A percentile compares a stretch with the other conserved stretches of the same genome.
Evolutionary conservation across 2,888 invertebrate genomes (phyloP).

Genomic region (Cephus nigrinus): DNA sequence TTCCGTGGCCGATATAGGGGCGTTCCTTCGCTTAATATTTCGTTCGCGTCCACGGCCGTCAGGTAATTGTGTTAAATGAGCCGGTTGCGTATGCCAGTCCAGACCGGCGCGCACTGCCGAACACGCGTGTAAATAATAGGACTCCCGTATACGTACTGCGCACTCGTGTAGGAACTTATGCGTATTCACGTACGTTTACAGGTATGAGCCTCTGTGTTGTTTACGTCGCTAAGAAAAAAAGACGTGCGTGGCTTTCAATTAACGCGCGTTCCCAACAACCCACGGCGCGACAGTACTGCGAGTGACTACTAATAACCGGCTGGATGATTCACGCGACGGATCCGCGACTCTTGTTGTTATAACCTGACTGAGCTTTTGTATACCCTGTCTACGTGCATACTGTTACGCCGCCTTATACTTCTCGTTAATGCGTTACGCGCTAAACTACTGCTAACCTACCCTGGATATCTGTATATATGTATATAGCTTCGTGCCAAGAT

Average conservation of each 20-base stretch:
- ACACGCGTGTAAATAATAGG: slow-evolving; percentile 37
- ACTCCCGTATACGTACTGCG: slow-evolving; percentile 28
- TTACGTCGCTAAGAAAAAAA: slow-evolving; percentile 4
- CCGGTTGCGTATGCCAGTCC: slow-evolving; percentile 51
- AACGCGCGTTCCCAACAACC: slow-evolving; percentile 22
- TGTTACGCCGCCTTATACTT: too few species aligned
- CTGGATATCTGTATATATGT: too few species aligned
- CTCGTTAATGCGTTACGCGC: too few species aligned
- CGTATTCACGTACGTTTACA: too few species aligned
- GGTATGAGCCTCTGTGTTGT: too few species aligned
- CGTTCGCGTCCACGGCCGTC: slow-evolving; percentile 51
- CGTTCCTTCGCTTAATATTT: slow-evolving; percentile 38
- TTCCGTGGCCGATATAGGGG: too few species aligned
- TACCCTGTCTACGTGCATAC: too few species aligned
- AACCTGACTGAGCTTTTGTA: background rate
- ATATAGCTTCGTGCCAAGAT: too few species aligned
- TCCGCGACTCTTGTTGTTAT: background rate
- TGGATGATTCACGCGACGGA: slow-evolving; percentile 34
- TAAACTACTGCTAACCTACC: too few species aligned
- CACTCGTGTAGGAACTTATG: too few species aligned
- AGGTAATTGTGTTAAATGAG: slow-evolving; percentile 58
- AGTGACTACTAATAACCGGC: slow-evolving; percentile 37
- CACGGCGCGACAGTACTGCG: slow-evolving; percentile 19
- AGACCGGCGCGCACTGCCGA: slow-evolving; percentile 19
- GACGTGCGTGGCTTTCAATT: slow-evolving; percentile 29